Conservation (phyloP, 2,797 vertebrate species). For the Denticeps clupeoides region DNA sequence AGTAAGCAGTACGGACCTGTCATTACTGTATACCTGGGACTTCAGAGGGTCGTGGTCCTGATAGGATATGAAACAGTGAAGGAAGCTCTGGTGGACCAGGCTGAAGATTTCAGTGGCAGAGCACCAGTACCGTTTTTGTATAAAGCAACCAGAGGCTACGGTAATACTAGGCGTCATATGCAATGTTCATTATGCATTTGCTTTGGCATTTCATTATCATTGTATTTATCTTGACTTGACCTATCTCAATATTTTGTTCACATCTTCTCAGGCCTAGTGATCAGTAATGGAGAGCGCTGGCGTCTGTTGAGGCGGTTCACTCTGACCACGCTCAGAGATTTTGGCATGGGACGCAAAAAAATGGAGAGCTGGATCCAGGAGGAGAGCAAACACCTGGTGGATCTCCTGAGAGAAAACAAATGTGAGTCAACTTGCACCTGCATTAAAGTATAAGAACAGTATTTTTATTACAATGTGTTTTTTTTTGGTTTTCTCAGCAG, state of each 20-base stretch:
- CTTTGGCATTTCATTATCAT: too few relatives aligned
- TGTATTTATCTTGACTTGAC: too few relatives aligned
- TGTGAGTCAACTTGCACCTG: too few relatives aligned
- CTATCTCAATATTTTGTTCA: too few relatives aligned
- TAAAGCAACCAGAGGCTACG: slow-evolving; percentile 28
- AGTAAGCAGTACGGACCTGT: slow-evolving; percentile 51
- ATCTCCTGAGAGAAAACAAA: slow-evolving; percentile 24
- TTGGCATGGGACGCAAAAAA: slow-evolving; percentile 55
- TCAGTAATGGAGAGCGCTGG: slow-evolving; percentile 54
- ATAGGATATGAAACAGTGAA: slow-evolving; percentile 50
- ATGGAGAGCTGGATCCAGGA: slow-evolving; percentile 59
- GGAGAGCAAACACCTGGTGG: slow-evolving; percentile 40
- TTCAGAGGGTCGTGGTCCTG: slow-evolving; percentile 44
- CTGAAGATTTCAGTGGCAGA: slow-evolving; percentile 50
- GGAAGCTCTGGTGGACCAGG: slow-evolving; percentile 58
- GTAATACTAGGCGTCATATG: slow-evolving; percentile 24
- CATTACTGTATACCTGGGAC: slow-evolving; percentile 51
- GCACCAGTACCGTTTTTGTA: slow-evolving; percentile 19
- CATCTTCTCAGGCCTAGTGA: too few relatives aligned
- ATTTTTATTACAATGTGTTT: background rate
- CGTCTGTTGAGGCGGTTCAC: slow-evolving; percentile 49
- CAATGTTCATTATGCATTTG: too few relatives aligned
- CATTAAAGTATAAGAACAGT: background rate
- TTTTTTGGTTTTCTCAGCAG: slow-evolving; percentile 15
- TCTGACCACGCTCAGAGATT: slow-evolving; percentile 49